A percentile compares a stretch with the other conserved stretches of the same genome.
These are phyloP conservation scores for Onychorhynchus coronatus DNA, from an alignment of 2,113 vertebrate species.

Conservation along the genomic window DNA sequence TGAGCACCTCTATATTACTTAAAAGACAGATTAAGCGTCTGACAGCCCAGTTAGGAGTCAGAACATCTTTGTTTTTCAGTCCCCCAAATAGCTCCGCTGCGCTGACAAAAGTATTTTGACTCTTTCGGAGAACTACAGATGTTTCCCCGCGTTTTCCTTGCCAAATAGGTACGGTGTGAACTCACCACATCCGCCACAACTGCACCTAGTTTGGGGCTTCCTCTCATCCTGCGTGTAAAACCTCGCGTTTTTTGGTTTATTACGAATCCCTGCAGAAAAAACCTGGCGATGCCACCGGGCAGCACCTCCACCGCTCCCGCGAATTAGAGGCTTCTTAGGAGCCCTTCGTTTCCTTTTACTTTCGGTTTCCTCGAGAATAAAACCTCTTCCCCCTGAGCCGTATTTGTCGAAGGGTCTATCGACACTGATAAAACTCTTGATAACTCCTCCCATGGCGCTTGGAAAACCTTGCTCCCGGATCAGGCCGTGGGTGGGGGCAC, in stretches of 20 bases:
- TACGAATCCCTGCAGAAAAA: not conserved
- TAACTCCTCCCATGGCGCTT: conserved; percentile 22
- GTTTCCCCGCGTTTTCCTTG: not conserved
- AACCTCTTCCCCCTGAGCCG: not conserved
- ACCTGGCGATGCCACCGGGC: not conserved
- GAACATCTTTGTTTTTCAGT: not conserved
- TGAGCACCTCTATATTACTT: not conserved
- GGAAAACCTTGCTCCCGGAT: not conserved
- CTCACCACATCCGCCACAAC: not conserved
- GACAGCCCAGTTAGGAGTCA: not conserved
- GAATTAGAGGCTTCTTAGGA: not conserved
- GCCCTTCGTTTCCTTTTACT: conserved; percentile 1
- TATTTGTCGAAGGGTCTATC: not conserved
- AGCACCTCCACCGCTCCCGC: not conserved
- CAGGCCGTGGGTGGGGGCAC: not conserved
- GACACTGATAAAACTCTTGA: not conserved
- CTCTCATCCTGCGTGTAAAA: not conserved
- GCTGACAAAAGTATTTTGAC: not conserved
- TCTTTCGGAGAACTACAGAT: not conserved
- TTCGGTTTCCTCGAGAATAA: not conserved
- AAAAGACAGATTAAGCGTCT: not conserved
- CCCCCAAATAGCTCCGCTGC: not conserved
- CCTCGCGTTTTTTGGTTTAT: not conserved
- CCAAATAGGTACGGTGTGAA: not conserved
- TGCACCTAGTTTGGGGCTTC: not conserved